Evolutionary conservation across 2,888 invertebrate species (phyloP).

Genomic region (Heteropelma amictum): DNA sequence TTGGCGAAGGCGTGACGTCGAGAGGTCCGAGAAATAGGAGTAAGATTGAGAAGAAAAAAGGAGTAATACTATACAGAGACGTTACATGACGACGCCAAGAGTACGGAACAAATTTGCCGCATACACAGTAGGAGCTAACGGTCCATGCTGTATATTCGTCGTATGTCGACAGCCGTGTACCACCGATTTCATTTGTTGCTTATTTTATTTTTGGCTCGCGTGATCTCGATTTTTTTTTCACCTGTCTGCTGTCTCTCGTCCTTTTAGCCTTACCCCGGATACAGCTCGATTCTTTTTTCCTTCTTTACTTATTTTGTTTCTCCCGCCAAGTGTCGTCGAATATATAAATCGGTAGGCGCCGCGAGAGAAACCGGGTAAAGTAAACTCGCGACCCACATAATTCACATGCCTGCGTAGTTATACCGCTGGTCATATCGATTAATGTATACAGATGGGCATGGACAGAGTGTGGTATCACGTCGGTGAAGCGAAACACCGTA

Average conservation of each 20-base stretch:
- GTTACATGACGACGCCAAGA: constrained; percentile 29
- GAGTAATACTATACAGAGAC: constrained; percentile 38
- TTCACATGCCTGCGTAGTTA: constrained; percentile 32
- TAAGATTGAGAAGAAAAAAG: constrained; percentile 15
- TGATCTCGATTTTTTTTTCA: constrained; percentile 35
- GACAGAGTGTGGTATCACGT: neutral
- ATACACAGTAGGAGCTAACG: constrained; percentile 49
- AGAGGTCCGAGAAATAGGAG: constrained; percentile 18
- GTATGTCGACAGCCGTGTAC: constrained; percentile 14
- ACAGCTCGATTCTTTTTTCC: neutral
- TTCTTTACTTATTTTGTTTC: neutral
- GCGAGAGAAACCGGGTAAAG: constrained; percentile 22
- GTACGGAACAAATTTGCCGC: constrained; percentile 51
- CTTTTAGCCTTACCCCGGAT: neutral
- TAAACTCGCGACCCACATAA: constrained; percentile 45
- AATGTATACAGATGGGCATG: neutral
- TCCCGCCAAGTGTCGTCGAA: neutral
- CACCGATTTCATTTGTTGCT: constrained; percentile 46
- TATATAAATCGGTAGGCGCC: constrained; percentile 10
- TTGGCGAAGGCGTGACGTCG: constrained; percentile 7
- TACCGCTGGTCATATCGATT: too few species aligned
- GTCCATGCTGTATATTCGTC: constrained; percentile 34
- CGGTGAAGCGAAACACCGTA: constrained; percentile 6
- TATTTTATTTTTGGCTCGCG: constrained; percentile 44
- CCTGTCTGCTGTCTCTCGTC: neutral